These are phyloP conservation scores for Drosophila kepulauana DNA, from an alignment of 1,140 invertebrate species.

Conservation along the genomic window DNA sequence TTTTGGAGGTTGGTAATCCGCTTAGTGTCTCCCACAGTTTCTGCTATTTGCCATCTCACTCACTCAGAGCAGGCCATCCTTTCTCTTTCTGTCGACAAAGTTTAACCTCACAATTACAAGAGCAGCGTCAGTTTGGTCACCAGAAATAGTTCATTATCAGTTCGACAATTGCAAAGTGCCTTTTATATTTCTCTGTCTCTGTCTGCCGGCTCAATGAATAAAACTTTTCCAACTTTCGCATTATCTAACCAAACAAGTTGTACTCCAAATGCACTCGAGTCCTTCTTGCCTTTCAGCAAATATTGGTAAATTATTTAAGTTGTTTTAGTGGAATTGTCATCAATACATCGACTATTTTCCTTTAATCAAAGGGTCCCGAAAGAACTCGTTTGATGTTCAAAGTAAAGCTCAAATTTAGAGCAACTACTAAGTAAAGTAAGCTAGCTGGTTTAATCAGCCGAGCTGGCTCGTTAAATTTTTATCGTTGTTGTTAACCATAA, in stretches of 20 bases:
- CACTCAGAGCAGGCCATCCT: neutral
- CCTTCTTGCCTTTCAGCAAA: conserved; percentile 3
- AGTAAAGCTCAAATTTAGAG: too few relatives aligned
- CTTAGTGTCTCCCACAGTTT: conserved; percentile 40
- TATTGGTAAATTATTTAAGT: conserved; percentile 4
- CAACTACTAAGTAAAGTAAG: too few relatives aligned
- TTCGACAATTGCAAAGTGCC: conserved; percentile 25
- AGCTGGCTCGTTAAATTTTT: too few relatives aligned
- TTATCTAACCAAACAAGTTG: conserved; percentile 24
- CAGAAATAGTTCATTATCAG: conserved; percentile 47
- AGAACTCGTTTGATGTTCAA: too few relatives aligned
- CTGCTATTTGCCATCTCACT: neutral
- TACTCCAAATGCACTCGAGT: conserved; percentile 18
- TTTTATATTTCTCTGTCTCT: conserved; percentile 11
- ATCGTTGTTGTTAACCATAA: too few relatives aligned
- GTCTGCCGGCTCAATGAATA: conserved; percentile 11
- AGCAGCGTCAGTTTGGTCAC: conserved; percentile 28
- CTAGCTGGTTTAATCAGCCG: too few relatives aligned
- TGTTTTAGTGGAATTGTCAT: too few relatives aligned
- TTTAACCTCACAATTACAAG: conserved; percentile 41
- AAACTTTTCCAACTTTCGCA: conserved; percentile 20
- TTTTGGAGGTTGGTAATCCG: conserved; percentile 64
- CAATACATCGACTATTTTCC: too few relatives aligned
- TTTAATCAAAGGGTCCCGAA: too few relatives aligned
- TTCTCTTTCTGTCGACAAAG: conserved; percentile 11